These are phyloP conservation scores for Odontocerum albicorne DNA, from an alignment of 2,888 invertebrate genomes.

Conservation along the genomic window DNA sequence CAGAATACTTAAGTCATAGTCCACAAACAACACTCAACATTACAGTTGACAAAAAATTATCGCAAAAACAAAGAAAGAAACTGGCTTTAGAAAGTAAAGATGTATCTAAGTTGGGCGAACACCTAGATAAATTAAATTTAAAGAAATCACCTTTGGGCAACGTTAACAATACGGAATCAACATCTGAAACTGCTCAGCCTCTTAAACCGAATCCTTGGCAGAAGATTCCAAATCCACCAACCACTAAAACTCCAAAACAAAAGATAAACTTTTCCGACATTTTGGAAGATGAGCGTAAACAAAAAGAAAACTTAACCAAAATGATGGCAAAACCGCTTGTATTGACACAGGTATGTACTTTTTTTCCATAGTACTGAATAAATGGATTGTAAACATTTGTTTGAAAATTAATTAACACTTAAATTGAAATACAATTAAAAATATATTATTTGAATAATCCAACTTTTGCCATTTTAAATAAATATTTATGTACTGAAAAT, in stretches of 20 bases:
- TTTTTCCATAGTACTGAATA: background rate
- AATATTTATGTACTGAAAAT: too few relatives aligned
- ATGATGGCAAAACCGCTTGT: constrained; percentile 72
- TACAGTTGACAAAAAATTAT: constrained; percentile 58
- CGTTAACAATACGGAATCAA: constrained; percentile 7
- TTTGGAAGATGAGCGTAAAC: constrained; percentile 71
- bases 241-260: constrained; percentile 43
- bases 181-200: constrained; percentile 5
- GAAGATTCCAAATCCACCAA: constrained; percentile 51
- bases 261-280: constrained; percentile 58
- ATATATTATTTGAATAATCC: too few relatives aligned
- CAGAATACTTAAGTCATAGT: constrained; percentile 10
- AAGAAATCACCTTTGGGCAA: constrained; percentile 37
- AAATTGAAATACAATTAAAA: too few relatives aligned
- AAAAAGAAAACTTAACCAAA: constrained; percentile 69
- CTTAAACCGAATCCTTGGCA: constrained; percentile 48
- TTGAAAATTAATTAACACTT: too few relatives aligned
- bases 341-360: constrained; percentile 70
- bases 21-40: constrained; percentile 46
- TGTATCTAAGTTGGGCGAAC: constrained; percentile 41
- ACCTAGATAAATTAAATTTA: constrained; percentile 46
- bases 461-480: too few relatives aligned
- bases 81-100: constrained; percentile 54
- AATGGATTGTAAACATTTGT: too few relatives aligned
- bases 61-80: constrained; percentile 66